Base-by-base conservation (phyloP, 2,888 invertebrate species). In the Chorisops tibialis region DNA sequence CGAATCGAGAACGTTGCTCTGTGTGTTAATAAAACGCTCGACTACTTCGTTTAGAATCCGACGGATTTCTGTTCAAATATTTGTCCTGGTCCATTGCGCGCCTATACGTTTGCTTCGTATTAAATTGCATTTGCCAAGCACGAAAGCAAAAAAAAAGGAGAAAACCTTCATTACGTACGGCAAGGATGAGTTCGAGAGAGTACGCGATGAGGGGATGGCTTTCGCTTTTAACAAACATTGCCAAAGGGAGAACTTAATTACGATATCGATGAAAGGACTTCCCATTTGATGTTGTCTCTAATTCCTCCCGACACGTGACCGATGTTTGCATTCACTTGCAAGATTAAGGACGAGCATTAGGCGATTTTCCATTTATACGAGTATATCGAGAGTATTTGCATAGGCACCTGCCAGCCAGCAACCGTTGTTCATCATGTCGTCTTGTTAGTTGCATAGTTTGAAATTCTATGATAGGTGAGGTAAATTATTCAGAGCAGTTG, bases 311-410 rank as follows among this genome's bases (percentile, higher is more conserved):
- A 70, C 74, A 73, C 74, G 73, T 73, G 73, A 74, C 70, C 66
- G 65, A 69, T 71, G 67, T 71, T 70, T 69, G 70, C 69, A 66
- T 64, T 66, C 68, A 67, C 72, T 69, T 71, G 71, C 63, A 71
- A 74, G 76, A 76, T 75, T 76, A 76, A 75, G 74, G 75, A 70
- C 71, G 72, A 75, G 30, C 75, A 75, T 75, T 75, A 75, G 74
- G 70, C 72, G 74, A 73, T 75, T 76, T 41, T 41, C 18, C 18
- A 6, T 41, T 30, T 30, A n/a, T n/a, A n/a, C n/a, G n/a, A 30
- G 30, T 30, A 9, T 30, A 9, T 5, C 30, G 30, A n/a, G n/a
- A n/a, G n/a, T n/a, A n/a, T 30, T 30, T 30, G 30, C 30, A 30
- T 5, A 43, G 45, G 52, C 61, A 61, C 61, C 52, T 61, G 61